phyloP scores from a whole-genome alignment of 2,888 invertebrate species.

The Heliconius cydno region DNA sequence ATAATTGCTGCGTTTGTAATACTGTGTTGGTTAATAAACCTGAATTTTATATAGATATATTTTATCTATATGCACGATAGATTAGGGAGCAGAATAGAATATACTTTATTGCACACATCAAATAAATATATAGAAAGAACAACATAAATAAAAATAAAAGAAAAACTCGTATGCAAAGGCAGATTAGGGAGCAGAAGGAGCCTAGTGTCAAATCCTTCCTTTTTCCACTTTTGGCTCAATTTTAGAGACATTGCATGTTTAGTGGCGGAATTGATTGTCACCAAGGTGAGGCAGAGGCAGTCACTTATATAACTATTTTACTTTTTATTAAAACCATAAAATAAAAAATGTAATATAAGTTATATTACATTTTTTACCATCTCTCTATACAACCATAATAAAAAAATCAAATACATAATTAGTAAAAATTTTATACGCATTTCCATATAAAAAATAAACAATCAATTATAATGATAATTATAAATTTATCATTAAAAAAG shows the following conservation, averaged over 20 bases:
- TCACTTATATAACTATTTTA: no score
- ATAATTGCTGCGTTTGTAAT: slow-evolving; percentile 11
- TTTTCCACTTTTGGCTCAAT: neutral
- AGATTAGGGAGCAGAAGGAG: neutral
- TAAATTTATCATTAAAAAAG: neutral
- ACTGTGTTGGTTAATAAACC: neutral
- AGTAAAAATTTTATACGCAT: neutral
- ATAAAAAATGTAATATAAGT: no score
- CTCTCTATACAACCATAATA: neutral
- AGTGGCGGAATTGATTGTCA: neutral
- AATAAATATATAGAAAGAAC: no score
- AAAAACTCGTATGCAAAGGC: no score
- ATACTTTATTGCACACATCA: no score
- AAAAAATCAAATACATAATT: neutral
- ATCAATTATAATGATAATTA: neutral
- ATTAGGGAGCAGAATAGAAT: neutral
- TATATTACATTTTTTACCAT: no score
- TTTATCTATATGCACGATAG: neutral
- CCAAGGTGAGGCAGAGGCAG: neutral
- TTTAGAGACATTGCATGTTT: neutral
- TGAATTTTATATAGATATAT: no score
- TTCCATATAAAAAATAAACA: neutral
- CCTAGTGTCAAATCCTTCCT: neutral
- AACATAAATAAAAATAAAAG: no score
- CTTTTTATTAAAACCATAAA: no score